Evolutionary conservation across 2,113 vertebrate genomes (phyloP).

Genomic region (chimpanzee (Pan troglodytes)): NHGRI_mPanTro3-v2.1_pri NC_072398.2:138860001-138860500

Average conservation of each 20-base stretch:
- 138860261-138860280: background rate
- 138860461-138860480: background rate
- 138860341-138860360: background rate
- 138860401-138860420: background rate
- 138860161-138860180: slow-evolving; percentile 97
- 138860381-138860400: background rate
- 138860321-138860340: background rate
- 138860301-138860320: background rate
- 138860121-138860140: slow-evolving; percentile 93
- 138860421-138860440: slow-evolving; percentile 2
- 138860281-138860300: background rate
- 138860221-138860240: background rate
- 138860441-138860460: background rate
- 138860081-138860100: slow-evolving; percentile 90
- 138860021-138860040: slow-evolving; percentile 15
- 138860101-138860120: slow-evolving; percentile 93
- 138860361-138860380: background rate
- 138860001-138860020: background rate
- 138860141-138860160: slow-evolving; percentile 97
- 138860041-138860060: background rate
- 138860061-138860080: background rate
- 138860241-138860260: slow-evolving; percentile 36
- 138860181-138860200: slow-evolving; percentile 31
- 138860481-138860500: background rate
- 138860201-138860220: background rate